Evolutionary conservation across 2,113 vertebrate genomes (phyloP).

Genomic region (Ploceus nigricollis): DNA sequence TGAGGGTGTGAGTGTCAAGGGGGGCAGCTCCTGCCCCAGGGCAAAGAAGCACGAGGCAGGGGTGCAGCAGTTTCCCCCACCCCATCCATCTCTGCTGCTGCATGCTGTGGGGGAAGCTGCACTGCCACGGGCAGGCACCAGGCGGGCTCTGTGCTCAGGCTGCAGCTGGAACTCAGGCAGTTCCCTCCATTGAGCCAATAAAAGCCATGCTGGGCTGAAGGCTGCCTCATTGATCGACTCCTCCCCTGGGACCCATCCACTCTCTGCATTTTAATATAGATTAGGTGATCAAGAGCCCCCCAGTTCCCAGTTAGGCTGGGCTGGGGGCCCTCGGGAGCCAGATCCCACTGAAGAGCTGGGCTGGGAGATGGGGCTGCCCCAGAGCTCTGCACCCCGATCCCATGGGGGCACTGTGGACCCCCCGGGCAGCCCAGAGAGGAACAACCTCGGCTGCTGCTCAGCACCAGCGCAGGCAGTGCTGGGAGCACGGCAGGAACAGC

Average conservation of each 20-base stretch:
- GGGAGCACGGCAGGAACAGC: fast-evolving
- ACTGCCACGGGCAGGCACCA: neutral
- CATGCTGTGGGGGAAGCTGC: neutral
- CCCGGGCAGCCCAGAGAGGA: neutral
- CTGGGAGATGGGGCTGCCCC: neutral
- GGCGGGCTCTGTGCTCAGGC: neutral
- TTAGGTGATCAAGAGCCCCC: neutral
- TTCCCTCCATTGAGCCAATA: neutral
- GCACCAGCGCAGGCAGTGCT: fast-evolving
- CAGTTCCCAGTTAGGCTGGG: neutral
- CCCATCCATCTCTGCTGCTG: neutral
- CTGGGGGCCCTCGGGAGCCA: neutral
- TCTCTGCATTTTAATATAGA: conserved; percentile 32
- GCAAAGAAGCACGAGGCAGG: neutral
- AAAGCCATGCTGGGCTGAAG: neutral
- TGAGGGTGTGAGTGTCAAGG: neutral
- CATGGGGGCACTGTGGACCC: neutral
- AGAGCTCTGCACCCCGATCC: neutral
- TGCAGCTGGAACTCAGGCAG: neutral
- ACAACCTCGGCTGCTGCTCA: neutral
- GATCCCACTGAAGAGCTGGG: neutral
- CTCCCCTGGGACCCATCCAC: conserved; percentile 15
- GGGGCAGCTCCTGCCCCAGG: neutral
- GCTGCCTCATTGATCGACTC: neutral
- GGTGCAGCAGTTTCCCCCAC: neutral